These are phyloP conservation scores for Drosophila insularis DNA, from an alignment of 1,140 invertebrate species.

Conservation along the genomic window DNA sequence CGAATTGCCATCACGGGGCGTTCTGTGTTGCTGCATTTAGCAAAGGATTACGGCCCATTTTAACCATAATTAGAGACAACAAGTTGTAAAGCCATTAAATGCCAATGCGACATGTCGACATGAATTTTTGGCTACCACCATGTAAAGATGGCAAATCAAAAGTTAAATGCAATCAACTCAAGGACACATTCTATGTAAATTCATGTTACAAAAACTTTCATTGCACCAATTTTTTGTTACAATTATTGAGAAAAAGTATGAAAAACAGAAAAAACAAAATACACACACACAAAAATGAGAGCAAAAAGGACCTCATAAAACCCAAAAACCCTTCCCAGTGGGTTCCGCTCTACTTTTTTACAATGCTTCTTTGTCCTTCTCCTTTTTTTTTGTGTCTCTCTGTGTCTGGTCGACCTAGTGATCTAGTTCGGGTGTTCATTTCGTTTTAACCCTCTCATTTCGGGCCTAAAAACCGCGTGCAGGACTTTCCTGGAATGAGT, in stretches of 20 bases:
- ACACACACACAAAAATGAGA: slow-evolving; percentile 22
- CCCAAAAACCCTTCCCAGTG: slow-evolving; percentile 44
- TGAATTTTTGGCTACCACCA: slow-evolving; percentile 25
- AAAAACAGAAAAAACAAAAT: background rate
- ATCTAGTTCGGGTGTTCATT: slow-evolving; percentile 70
- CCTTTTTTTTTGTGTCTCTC: slow-evolving; percentile 6
- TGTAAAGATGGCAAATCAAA: slow-evolving; percentile 76
- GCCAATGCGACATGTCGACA: slow-evolving; percentile 18
- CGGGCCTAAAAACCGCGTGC: background rate
- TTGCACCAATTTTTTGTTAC: slow-evolving; percentile 76
- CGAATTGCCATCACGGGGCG: slow-evolving; percentile 56
- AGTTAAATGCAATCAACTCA: slow-evolving; percentile 68
- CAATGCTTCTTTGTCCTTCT: slow-evolving; percentile 54
- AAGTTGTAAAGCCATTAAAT: slow-evolving; percentile 78
- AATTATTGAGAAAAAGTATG: slow-evolving; percentile 34
- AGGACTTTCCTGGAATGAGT: background rate
- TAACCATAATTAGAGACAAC: slow-evolving; percentile 81
- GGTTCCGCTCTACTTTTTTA: slow-evolving; percentile 75
- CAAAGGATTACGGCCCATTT: slow-evolving; percentile 81
- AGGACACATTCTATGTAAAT: slow-evolving; percentile 71
- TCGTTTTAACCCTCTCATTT: slow-evolving; percentile 15
- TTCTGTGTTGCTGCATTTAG: slow-evolving; percentile 66
- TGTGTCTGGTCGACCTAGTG: slow-evolving; percentile 53
- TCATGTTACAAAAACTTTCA: background rate
- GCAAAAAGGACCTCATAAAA: slow-evolving; percentile 33